Percentiles rank a stretch among this genome's conserved stretches.
Evolutionary conservation across 1,140 invertebrate genomes (phyloP).

Genomic region (Asobara japonica): DNA sequence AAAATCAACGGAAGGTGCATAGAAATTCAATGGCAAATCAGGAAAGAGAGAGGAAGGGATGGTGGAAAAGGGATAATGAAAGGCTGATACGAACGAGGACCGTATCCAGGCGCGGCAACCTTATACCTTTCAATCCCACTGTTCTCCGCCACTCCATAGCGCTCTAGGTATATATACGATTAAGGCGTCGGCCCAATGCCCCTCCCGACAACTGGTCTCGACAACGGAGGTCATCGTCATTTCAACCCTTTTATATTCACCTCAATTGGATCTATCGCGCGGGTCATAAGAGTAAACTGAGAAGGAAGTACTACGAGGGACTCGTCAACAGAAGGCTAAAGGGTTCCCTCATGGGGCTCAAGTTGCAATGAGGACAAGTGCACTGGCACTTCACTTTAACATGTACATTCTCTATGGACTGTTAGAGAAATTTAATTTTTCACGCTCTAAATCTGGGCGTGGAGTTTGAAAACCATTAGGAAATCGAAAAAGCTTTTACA

Average conservation of each 20-base stretch:
- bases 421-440: no score
- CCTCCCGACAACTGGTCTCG: constrained; percentile 4
- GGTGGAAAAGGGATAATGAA: background rate
- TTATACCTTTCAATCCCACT: background rate
- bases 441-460: no score
- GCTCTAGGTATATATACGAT: background rate
- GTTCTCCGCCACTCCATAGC: background rate
- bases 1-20: background rate
- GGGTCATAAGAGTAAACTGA: background rate
- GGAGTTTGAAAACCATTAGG: no score
- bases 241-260: background rate
- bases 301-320: background rate
- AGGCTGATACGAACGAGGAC: background rate
- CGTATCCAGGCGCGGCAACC: background rate
- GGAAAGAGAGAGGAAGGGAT: background rate
- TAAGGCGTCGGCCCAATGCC: constrained; percentile 14
- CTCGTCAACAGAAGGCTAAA: background rate
- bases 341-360: background rate
- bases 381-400: background rate
- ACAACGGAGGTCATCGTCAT: constrained; percentile 14
- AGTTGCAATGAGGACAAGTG: background rate
- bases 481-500: no score
- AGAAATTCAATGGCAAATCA: constrained; percentile 1
- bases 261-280: constrained; percentile 1
- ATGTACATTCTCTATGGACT: background rate